Evolutionary conservation across 2,797 vertebrate genomes (phyloP), one percentile per base, ranked within the genome.

Genomic region (Onychomys torridus): DNA sequence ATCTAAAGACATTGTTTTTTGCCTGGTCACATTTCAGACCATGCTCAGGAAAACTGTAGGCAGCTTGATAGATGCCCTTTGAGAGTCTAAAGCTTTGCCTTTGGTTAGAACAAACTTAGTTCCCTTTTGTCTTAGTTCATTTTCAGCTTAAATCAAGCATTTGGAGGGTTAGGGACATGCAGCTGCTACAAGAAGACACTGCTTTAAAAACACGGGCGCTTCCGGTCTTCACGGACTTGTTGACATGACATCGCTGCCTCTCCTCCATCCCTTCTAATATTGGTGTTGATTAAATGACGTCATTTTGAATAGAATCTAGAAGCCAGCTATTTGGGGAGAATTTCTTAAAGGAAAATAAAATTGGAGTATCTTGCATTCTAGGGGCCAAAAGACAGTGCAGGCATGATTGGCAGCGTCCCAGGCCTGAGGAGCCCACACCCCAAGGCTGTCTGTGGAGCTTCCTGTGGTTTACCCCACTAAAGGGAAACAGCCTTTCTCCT

Each of bases 401-500:
- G 71, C 90, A 52, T 94, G 97, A 93, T 84, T 95, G 97, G 97
- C 93, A 89, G 95, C 76, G 25, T 65, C 79, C 94, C 96, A 96
- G 75, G 65, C 75, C 75, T 27, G 93, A 59, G 67, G 69, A 96
- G 90, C 90, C 93, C 93, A 96, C 75, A 92, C 97, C 89, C 93
- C 82, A 73, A 79, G 90, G 86, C 96, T 92, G 96, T 98, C 98
- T 98, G 85, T 59, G 34, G 49, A 78, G 94, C 95, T 98, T 97
- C 98, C 97, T 97, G 97, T 97, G 92, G 95, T 95, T 97, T 97
- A 52, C 87, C 87, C 89, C 37, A 37, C 86, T 98, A 78, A 96
- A 91, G 93, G 94, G 95, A 96, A 97, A 84, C 96, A 96, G 92
- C 69, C 78, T 96, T 94, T 94, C 77, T 91, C 88, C 92, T 76